A percentile compares a stretch with the other conserved stretches of the same genome.
phyloP scores from a whole-genome alignment of 2,888 invertebrate species.

The Coelogynopora nodosa region DNA sequence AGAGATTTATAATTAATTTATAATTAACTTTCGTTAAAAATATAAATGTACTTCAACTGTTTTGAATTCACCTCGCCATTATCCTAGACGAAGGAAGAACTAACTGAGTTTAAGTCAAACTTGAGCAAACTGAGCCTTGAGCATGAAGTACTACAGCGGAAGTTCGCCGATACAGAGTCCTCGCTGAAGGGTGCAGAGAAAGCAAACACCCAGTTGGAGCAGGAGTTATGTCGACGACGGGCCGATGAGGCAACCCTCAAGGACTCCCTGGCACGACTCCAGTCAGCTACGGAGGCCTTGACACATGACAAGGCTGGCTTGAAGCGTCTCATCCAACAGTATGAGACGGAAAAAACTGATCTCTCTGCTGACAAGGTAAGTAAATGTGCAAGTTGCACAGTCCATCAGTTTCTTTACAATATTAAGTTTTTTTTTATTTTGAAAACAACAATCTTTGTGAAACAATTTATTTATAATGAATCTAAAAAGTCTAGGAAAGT shows the following conservation, averaged over 20 bases:
- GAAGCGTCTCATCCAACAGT: background rate
- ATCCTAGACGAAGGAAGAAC: background rate
- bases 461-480: no score
- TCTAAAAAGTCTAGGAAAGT: no score
- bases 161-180: background rate
- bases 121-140: background rate
- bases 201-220: background rate
- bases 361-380: background rate
- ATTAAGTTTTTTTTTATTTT: no score
- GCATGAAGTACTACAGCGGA: background rate
- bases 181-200: background rate
- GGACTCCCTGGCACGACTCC: background rate
- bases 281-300: background rate
- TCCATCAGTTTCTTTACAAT: no score
- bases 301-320: background rate
- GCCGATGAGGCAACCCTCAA: background rate
- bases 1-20: background rate
- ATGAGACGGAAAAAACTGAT: background rate
- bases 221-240: background rate
- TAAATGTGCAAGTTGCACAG: no score
- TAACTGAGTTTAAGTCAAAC: background rate
- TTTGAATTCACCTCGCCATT: background rate
- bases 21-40: background rate
- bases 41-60: background rate
- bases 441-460: no score